phyloP scores from a whole-genome alignment of 2,113 vertebrate genomes.

The Cyprinodon brontotheroides region DNA sequence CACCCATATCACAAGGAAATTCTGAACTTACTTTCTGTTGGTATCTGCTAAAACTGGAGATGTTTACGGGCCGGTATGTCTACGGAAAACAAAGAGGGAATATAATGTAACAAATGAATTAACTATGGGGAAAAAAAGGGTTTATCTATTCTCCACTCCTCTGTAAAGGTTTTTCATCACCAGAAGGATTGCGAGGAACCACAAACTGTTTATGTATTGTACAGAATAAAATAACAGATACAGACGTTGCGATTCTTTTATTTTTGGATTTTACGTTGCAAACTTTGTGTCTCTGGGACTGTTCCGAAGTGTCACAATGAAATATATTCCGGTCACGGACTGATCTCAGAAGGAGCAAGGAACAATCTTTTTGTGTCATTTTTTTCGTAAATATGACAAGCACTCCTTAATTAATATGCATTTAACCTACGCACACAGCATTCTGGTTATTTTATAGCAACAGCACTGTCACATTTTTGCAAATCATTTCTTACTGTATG shows the following conservation, averaged over 20 bases:
- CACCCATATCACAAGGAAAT: slow-evolving; percentile 59
- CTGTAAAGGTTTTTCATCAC: slow-evolving; percentile 72
- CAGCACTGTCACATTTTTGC: slow-evolving; percentile 80
- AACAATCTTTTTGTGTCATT: slow-evolving; percentile 59
- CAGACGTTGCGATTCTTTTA: slow-evolving; percentile 74
- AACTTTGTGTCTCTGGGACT: slow-evolving; percentile 66
- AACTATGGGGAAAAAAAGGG: slow-evolving; percentile 25
- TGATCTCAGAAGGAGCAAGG: slow-evolving; percentile 54
- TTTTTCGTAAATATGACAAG: slow-evolving; percentile 51
- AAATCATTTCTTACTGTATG: slow-evolving; percentile 77
- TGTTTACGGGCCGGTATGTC: slow-evolving; percentile 71
- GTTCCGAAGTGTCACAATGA: slow-evolving; percentile 54
- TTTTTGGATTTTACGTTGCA: slow-evolving; percentile 60
- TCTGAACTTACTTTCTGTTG: slow-evolving; percentile 60
- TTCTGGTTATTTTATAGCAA: slow-evolving; percentile 82
- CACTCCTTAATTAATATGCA: slow-evolving; percentile 63
- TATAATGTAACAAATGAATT: slow-evolving; percentile 59
- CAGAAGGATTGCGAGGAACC: slow-evolving; percentile 66
- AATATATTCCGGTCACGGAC: slow-evolving; percentile 40
- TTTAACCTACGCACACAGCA: slow-evolving; percentile 75
- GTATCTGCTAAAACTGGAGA: slow-evolving; percentile 72
- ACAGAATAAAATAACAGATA: slow-evolving; percentile 77
- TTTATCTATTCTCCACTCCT: slow-evolving; percentile 66
- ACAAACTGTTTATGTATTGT: slow-evolving; percentile 79
- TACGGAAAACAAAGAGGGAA: slow-evolving; percentile 66